Base-by-base conservation (phyloP, 35 echinoderm and acorn worm genomes). In the Lytechinus variegatus region DNA sequence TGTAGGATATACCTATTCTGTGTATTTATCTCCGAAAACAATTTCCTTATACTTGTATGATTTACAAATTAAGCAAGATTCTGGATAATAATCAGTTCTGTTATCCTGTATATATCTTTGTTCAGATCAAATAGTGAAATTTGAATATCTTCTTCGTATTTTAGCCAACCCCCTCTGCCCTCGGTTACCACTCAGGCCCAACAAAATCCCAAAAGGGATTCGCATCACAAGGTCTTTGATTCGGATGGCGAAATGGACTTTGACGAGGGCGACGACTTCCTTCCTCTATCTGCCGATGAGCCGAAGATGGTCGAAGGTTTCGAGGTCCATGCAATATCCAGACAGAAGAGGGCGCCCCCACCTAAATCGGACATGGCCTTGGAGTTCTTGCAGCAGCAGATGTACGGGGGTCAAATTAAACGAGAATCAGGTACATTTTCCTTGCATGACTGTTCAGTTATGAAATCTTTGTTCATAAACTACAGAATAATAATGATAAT, bases 351-450 rank as follows among this genome's bases (percentile, higher is more conserved):
- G 28, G 88, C 88, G 3, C 88, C 88, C 4, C 88, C 88, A 14
- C 88, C 88, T 13, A 52, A 90, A 54, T 90, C 88, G 52, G 88
- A 90, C 88, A 90, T 54, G 52, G 88, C 88, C 27, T 52, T 90
- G 88, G 88, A 90, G 4, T 90, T 90, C 88, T 54, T 90, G 88
- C 88, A 90, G n/a, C 28, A 54, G 28, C 88, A 90, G 88, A 28
- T 90, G 88, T 90, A 90, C 52, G 88, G 88, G 52, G 28, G 28
- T 14, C 33, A 90, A 33, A 21, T 90, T 33, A 90, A 90, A 90
- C 28, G 88, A 7, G 88, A 90, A 90, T 90, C 88, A 90, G 88
- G 88, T 90, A 90, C 88, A 90, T 52, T 11, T 19, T 44, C 33
- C 33, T 44, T 44, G 33, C 33, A 44, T 1, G 33, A 44, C 33